Conservation (phyloP, 2,113 vertebrate species). For the Thamnaconus septentrionalis region DNA sequence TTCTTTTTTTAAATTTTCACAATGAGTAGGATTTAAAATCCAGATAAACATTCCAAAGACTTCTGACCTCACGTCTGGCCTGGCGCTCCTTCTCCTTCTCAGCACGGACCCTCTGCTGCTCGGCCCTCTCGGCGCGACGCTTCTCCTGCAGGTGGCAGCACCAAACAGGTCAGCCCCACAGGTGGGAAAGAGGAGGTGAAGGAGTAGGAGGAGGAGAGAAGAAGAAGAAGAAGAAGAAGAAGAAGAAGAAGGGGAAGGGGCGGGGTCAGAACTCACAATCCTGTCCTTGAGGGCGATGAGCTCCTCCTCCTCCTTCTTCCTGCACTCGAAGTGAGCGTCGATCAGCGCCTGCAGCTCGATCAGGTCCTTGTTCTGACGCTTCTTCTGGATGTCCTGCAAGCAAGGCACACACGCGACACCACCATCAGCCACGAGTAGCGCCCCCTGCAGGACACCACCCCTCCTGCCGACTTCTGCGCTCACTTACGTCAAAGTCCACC, state of each 20-base stretch:
- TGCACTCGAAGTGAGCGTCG: conserved; percentile 91
- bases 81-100: conserved; percentile 97
- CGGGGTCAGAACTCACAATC: conserved; percentile 81
- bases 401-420: too few species aligned
- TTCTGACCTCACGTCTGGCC: conserved; percentile 85
- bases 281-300: conserved; percentile 92
- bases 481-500: conserved; percentile 98
- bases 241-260: too few species aligned
- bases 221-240: too few species aligned
- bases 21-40: too few species aligned
- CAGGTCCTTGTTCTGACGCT: conserved; percentile 97
- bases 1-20: too few species aligned
- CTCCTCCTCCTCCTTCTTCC: conserved; percentile 98
- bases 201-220: too few species aligned
- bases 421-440: too few species aligned
- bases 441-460: too few species aligned
- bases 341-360: conserved; percentile 94
- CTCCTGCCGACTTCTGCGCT: neutral
- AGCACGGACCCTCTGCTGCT: conserved; percentile 90
- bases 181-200: too few species aligned
- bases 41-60: neutral
- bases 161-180: neutral
- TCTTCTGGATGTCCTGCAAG: conserved; percentile 97
- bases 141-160: conserved; percentile 83
- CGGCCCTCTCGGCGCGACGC: conserved; percentile 91